Base-by-base conservation (phyloP, 2,113 vertebrate genomes). In the Gallinago media region DNA sequence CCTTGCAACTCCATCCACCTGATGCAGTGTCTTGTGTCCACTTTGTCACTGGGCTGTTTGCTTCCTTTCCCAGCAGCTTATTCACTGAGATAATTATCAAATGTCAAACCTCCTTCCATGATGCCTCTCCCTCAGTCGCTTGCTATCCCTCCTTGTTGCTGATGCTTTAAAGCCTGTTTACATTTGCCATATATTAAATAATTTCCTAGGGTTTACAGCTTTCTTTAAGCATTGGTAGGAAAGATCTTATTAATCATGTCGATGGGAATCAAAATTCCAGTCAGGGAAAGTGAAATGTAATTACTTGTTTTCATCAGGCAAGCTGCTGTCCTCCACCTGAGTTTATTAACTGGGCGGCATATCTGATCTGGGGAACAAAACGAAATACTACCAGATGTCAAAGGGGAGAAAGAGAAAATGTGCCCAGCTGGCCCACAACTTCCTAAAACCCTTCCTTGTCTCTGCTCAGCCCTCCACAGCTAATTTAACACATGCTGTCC, bases 251-350 rank as follows among this genome's bases (percentile, higher is more conserved):
- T 78, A 80, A 78, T 86, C 36, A 20, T 81, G 68, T 74, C 21
- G 1, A 42, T 75, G 44, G 61, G 68, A 84, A 91, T 95, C 88
- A 86, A 88, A 88, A 86, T 93, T 92, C 81, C 8, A 10, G 76
- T 75, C 68, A 90, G 68, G 40, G 31, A 78, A 90, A 84, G 44
- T 38, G 36, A 94, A 92, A 89, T 19, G 17, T 54, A 89, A 87
- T 92, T 84, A 84, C n/a, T 34, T 4, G 25, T 72, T 94, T 93
- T 94, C 76, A 93, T 92, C 85, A 95, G 56, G 65, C 85, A 96
- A 92, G 52, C 68, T 96, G 79, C 56, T 84, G 61, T 72, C 61
- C 49, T 81, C 76, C 72, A 91, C 40, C 85, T 77, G 93, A 96
- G 63, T 93, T 96, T 93, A 89, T 96, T 87, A 95, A 93, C 23